A percentile compares a stretch with the other conserved stretches of the same genome.
Conservation (phyloP, 2,888 invertebrate genomes). For the Phorcus lineatus region DNA sequence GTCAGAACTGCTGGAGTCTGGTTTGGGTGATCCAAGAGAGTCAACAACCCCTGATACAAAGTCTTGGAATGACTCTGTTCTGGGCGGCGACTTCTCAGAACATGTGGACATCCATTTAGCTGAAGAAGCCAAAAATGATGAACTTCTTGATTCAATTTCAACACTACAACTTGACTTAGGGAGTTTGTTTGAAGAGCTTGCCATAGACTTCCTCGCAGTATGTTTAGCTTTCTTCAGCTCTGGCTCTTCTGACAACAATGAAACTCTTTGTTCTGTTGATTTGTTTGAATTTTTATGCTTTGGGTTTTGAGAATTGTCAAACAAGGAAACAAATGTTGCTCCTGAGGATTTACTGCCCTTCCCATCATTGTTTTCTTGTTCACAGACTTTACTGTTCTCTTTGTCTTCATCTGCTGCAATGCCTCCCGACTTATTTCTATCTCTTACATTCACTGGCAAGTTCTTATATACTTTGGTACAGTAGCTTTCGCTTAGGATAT, state of each 20-base stretch:
- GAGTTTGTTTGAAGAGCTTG: too few relatives aligned
- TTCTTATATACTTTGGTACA: constrained; percentile 1
- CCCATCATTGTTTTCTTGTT: too few relatives aligned
- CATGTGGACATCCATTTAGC: neutral
- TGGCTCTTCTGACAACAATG: too few relatives aligned
- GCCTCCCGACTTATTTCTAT: neutral
- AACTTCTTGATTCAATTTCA: neutral
- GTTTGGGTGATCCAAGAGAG: neutral
- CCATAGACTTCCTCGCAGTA: too few relatives aligned
- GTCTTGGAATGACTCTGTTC: neutral
- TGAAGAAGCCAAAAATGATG: neutral
- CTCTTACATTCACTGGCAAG: neutral
- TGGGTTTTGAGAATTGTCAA: too few relatives aligned
- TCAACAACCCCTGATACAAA: neutral
- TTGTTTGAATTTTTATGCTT: too few relatives aligned
- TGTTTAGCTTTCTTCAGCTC: too few relatives aligned
- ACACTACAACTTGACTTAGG: neutral
- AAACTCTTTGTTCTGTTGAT: too few relatives aligned
- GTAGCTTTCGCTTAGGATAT: neutral
- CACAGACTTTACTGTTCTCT: too few relatives aligned
- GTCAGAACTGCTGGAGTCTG: neutral
- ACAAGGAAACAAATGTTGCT: too few relatives aligned
- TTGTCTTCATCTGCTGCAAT: too few relatives aligned
- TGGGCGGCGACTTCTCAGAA: neutral
- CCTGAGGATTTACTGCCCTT: too few relatives aligned